phyloP scores from a whole-genome alignment of 2,888 invertebrate genomes.

The Apeira syringaria region DNA sequence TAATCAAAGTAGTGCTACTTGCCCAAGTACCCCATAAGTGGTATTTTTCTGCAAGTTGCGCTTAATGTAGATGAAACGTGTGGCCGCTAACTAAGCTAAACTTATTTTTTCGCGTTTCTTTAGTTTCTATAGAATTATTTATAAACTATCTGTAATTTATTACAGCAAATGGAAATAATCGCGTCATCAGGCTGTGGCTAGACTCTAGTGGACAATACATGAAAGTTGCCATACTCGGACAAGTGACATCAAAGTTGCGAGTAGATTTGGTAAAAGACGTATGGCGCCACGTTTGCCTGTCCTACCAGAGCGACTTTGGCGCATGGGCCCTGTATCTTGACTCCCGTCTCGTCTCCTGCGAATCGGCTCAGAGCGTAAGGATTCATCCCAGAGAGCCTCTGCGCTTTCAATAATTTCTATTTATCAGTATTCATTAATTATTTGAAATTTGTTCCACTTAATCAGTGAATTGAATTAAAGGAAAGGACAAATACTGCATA shows the following conservation, averaged over 20 bases:
- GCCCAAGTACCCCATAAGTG: background rate
- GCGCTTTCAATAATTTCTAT: background rate
- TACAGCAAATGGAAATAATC: slow-evolving; percentile 79
- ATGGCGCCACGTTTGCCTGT: slow-evolving; percentile 87
- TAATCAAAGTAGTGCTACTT: slow-evolving; percentile 2
- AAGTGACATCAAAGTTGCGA: slow-evolving; percentile 66
- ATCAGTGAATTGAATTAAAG: slow-evolving; percentile 15
- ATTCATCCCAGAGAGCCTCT: slow-evolving; percentile 6
- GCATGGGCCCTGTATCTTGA: slow-evolving; percentile 85
- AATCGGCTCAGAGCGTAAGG: slow-evolving; percentile 59
- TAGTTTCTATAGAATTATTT: too few species aligned
- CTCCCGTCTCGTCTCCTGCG: slow-evolving; percentile 75
- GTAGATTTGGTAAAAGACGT: slow-evolving; percentile 67
- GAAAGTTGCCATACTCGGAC: slow-evolving; percentile 82
- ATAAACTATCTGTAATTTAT: slow-evolving; percentile 28
- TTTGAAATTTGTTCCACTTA: background rate
- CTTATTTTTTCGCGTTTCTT: too few species aligned
- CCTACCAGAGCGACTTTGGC: slow-evolving; percentile 85
- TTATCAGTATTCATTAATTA: background rate
- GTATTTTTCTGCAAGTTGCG: background rate
- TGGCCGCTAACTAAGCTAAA: too few species aligned
- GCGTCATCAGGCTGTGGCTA: slow-evolving; percentile 84
- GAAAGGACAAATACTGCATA: slow-evolving; percentile 31
- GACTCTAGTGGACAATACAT: slow-evolving; percentile 80
- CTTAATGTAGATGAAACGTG: too few species aligned